Percentiles rank a stretch among this genome's conserved stretches.
These are phyloP conservation scores for Lamprotornis superbus DNA, from an alignment of 2,113 vertebrate species.

Conservation along the genomic window DNA sequence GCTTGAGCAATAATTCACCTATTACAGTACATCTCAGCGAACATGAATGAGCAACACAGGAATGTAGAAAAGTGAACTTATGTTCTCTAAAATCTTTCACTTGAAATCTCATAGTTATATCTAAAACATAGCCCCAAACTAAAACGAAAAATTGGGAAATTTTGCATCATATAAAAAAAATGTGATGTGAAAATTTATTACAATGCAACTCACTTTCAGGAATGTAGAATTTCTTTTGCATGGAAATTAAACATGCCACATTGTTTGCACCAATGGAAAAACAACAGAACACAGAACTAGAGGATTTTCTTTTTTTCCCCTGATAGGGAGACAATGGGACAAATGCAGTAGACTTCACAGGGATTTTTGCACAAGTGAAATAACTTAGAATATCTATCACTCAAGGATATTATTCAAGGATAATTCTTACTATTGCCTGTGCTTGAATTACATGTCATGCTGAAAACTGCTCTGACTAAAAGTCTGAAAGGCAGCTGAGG, in stretches of 20 bases:
- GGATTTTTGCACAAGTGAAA: neutral
- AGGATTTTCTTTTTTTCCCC: neutral
- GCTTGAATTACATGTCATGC: neutral
- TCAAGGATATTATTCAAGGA: neutral
- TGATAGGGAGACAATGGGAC: neutral
- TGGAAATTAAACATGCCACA: neutral
- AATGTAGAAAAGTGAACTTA: neutral
- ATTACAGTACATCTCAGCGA: neutral
- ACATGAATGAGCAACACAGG: neutral
- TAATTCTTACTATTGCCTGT: neutral
- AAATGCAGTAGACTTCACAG: neutral
- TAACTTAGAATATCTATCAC: neutral
- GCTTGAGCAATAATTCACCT: neutral
- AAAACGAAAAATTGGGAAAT: neutral
- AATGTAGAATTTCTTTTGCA: neutral
- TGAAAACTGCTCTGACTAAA: neutral
- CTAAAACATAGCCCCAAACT: neutral
- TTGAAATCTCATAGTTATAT: neutral
- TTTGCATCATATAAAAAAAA: neutral
- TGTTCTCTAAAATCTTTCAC: neutral
- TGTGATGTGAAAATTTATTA: neutral
- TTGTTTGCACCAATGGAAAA: neutral
- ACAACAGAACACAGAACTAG: neutral
- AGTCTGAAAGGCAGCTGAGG: neutral
- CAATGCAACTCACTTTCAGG: neutral